Evolutionary conservation across 2,797 vertebrate species (phyloP).

Genomic region (Melanotaenia parkinsoni): DNA sequence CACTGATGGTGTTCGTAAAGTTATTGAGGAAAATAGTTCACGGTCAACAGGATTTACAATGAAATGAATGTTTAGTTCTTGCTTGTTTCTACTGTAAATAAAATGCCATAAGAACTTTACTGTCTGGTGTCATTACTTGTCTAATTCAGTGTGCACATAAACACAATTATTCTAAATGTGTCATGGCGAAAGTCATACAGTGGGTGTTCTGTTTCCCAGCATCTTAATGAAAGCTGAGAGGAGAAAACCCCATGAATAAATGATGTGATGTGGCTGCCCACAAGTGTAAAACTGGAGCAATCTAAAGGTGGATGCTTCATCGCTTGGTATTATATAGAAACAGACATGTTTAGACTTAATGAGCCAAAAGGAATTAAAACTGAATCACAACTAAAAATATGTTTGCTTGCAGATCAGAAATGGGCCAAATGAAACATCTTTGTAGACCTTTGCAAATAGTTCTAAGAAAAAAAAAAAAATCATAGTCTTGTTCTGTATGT

Average conservation of each 20-base stretch:
- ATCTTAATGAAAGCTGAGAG: slow-evolving; percentile 40
- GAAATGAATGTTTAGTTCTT: slow-evolving; percentile 72
- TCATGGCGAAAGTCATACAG: slow-evolving; percentile 27
- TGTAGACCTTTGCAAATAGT: neutral
- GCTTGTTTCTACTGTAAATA: slow-evolving; percentile 76
- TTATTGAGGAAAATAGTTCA: slow-evolving; percentile 40
- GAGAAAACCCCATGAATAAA: slow-evolving; percentile 63
- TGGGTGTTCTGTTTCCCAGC: slow-evolving; percentile 39
- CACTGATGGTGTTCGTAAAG: slow-evolving; percentile 46
- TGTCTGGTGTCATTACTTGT: slow-evolving; percentile 2
- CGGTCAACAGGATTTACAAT: slow-evolving; percentile 63
- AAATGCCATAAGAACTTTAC: slow-evolving; percentile 64
- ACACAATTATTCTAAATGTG: slow-evolving; percentile 8
- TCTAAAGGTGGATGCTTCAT: slow-evolving; percentile 54
- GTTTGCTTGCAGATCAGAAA: neutral
- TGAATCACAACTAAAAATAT: neutral
- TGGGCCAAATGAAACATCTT: neutral
- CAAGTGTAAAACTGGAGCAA: slow-evolving; percentile 57
- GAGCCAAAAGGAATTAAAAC: slow-evolving; percentile 32
- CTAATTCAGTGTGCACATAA: neutral
- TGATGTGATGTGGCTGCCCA: slow-evolving; percentile 58
- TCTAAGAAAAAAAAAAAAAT: neutral
- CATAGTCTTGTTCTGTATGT: slow-evolving; percentile 7
- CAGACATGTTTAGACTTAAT: slow-evolving; percentile 23
- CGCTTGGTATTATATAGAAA: slow-evolving; percentile 39